Percentiles rank a stretch among this genome's conserved stretches.
phyloP scores from a whole-genome alignment of 1,140 invertebrate genomes.

The Ceratitis capitata region DNA sequence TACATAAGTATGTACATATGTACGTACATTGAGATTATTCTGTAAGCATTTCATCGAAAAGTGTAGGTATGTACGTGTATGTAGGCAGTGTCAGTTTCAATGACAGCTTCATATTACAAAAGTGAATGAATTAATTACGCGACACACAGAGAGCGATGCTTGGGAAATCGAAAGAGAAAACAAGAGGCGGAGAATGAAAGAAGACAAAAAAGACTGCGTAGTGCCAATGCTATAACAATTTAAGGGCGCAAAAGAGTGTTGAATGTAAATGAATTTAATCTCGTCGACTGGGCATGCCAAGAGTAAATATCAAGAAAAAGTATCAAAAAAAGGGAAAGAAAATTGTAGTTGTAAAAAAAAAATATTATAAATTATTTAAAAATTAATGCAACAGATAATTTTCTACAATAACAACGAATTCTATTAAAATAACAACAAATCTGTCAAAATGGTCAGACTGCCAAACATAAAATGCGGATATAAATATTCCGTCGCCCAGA shows the following conservation, averaged over 20 bases:
- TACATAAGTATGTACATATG: background rate
- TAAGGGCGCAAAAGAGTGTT: background rate
- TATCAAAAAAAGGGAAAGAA: too few species aligned
- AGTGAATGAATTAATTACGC: background rate
- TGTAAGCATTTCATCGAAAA: background rate
- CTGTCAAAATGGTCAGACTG: background rate
- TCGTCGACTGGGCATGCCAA: background rate
- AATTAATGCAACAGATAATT: background rate
- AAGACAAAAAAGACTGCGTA: background rate
- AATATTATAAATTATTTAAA: background rate
- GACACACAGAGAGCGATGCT: background rate
- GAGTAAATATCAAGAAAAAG: background rate
- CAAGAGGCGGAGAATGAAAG: background rate
- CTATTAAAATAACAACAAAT: background rate
- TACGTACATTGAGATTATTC: background rate
- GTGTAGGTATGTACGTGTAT: too few species aligned
- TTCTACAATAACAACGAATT: too few species aligned
- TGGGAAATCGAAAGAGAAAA: background rate
- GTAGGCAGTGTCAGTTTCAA: background rate
- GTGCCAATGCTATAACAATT: too few species aligned
- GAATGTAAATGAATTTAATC: background rate
- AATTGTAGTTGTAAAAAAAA: background rate
- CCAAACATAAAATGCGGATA: background rate
- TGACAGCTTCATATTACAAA: background rate
- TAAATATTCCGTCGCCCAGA: too few species aligned